Conservation (phyloP, 2,888 invertebrate species). For the Amiota mariae region DNA sequence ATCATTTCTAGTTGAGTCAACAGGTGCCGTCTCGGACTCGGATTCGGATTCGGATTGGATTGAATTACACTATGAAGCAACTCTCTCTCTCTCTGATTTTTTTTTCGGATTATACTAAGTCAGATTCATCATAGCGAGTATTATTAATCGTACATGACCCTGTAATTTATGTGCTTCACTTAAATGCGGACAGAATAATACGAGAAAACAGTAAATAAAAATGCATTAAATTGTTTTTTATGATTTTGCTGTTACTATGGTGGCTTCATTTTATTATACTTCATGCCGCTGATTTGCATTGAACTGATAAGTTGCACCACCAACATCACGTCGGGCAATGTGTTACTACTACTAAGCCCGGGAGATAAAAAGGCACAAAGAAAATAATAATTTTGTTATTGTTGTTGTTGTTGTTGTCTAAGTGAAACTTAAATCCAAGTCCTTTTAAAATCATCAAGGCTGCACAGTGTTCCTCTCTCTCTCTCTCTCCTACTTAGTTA, state of each 20-base stretch:
- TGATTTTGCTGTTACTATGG: not conserved
- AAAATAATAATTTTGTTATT: too few species aligned
- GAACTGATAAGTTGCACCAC: constrained; percentile 53
- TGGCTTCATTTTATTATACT: not conserved
- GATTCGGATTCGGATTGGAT: not conserved
- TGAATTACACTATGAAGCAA: not conserved
- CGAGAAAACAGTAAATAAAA: not conserved
- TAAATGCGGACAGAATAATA: constrained; percentile 47
- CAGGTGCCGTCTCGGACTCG: constrained; percentile 9
- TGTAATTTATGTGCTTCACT: constrained; percentile 61
- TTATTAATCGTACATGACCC: constrained; percentile 67
- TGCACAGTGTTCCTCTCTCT: too few species aligned
- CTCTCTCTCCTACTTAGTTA: too few species aligned
- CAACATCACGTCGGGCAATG: too few species aligned
- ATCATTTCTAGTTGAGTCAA: not conserved
- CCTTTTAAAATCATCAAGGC: too few species aligned
- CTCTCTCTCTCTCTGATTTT: not conserved
- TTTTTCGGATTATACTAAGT: not conserved
- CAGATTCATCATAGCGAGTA: not conserved
- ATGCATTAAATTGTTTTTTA: constrained; percentile 18
- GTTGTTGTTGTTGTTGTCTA: too few species aligned
- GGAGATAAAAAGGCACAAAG: too few species aligned
- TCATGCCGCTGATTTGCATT: constrained; percentile 54
- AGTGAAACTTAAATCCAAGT: too few species aligned
- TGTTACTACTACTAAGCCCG: too few species aligned